Percentiles rank a stretch among this genome's conserved stretches.
phyloP scores from a whole-genome alignment of 2,797 vertebrate species.

The Echiichthys vipera region DNA sequence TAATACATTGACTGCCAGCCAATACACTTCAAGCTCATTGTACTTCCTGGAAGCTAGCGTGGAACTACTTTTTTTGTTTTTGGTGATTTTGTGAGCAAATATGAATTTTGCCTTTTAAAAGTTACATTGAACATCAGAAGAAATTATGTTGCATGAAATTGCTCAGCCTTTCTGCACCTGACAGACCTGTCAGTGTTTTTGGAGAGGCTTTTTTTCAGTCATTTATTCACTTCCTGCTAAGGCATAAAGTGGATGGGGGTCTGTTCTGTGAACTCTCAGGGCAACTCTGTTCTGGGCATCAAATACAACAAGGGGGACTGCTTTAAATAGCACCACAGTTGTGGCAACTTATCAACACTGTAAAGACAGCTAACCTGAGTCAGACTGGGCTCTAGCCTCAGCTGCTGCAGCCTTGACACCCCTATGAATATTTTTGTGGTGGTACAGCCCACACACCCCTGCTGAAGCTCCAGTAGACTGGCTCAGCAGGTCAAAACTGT shows the following conservation, averaged over 20 bases:
- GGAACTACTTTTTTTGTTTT: background rate
- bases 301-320: conserved; percentile 75
- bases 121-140: background rate
- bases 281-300: conserved; percentile 53
- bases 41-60: background rate
- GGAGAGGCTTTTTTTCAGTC: background rate
- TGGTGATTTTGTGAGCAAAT: background rate
- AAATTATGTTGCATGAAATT: background rate
- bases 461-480: conserved; percentile 17
- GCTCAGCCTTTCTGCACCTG: background rate
- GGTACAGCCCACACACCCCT: conserved; percentile 45
- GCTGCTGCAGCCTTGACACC: conserved; percentile 64
- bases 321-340: conserved; percentile 86
- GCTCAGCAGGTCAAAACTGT: conserved; percentile 45
- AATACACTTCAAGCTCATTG: background rate
- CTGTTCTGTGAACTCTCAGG: conserved; percentile 38
- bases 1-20: background rate
- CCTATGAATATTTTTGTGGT: conserved; percentile 48
- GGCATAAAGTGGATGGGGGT: background rate
- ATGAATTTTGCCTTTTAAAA: background rate
- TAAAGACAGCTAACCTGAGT: conserved; percentile 77
- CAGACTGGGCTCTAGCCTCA: conserved; percentile 60
- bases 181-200: background rate
- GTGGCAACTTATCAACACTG: conserved; percentile 79
- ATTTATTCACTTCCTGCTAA: conserved; percentile 21